Evolutionary conservation across 2,888 invertebrate species (phyloP).

Genomic region (Tinea semifulvella): DNA sequence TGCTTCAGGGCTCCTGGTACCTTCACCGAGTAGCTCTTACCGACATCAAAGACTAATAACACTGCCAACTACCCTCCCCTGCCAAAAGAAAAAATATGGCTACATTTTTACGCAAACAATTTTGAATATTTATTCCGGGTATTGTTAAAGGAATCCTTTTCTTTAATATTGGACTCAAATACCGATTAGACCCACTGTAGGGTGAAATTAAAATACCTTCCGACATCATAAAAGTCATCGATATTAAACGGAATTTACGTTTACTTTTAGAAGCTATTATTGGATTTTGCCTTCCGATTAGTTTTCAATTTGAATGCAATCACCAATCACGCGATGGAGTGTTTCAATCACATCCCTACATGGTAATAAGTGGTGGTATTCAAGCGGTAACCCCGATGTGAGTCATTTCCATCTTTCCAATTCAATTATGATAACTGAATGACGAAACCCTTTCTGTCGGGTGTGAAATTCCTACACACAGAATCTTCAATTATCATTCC

Average conservation of each 20-base stretch:
- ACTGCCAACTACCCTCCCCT: slow-evolving; percentile 2
- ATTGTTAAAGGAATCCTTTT: slow-evolving; percentile 8
- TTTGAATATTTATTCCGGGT: slow-evolving; percentile 6
- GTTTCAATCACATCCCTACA: neutral
- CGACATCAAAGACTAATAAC: slow-evolving; percentile 11
- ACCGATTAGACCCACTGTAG: slow-evolving; percentile 8
- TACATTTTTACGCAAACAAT: slow-evolving; percentile 6
- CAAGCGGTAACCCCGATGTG: slow-evolving; percentile 9
- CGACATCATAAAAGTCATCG: slow-evolving; percentile 10
- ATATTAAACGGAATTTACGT: neutral
- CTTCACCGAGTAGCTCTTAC: slow-evolving; percentile 7
- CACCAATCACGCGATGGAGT: slow-evolving; percentile 12
- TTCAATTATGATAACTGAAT: slow-evolving; percentile 15
- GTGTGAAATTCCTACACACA: slow-evolving; percentile 33
- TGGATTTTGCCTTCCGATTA: slow-evolving; percentile 13
- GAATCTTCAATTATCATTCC: slow-evolving; percentile 46
- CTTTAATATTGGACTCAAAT: slow-evolving; percentile 5
- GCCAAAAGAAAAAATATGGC: slow-evolving; percentile 1
- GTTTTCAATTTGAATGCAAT: slow-evolving; percentile 14
- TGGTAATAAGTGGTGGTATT: slow-evolving; percentile 11
- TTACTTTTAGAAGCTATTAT: slow-evolving; percentile 5
- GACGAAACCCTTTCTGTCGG: slow-evolving; percentile 23
- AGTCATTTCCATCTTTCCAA: slow-evolving; percentile 14
- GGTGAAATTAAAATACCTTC: slow-evolving; percentile 12
- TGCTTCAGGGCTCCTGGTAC: slow-evolving; percentile 1